Evolutionary conservation across 2,888 invertebrate genomes (phyloP), one percentile per base, ranked within the genome.

Genomic region (Cabera pusaria): DNA sequence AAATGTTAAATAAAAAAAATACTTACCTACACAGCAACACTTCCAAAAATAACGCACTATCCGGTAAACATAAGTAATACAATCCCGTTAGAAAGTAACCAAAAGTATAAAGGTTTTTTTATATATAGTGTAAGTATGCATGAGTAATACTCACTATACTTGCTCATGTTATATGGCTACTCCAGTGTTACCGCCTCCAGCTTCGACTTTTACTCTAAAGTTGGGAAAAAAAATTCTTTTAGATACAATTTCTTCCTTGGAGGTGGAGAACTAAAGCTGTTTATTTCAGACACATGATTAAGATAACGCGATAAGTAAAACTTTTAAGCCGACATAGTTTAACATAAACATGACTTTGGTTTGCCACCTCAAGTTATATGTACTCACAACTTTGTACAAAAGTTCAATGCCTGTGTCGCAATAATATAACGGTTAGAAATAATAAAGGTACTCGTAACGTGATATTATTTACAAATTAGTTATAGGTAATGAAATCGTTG

Each of bases 371-470:
- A 53, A 54, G n/a, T 45, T 33, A 44, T 52, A 50, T 52, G 47
- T 59, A 61, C 53, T 59, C 64, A 76, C 80, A 82, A 80, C 82
- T 80, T 82, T 83, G 80, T 81, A 80, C 80, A 79, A 80, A 82
- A 82, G 77, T 79, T 80, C 73, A 80, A 78, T 63, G 68, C 72
- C 70, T 72, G 68, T 53, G 49, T 49, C 44, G 52, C 48, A 35
- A 33, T 27, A 34, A 4, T 14, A 14, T 2, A 14, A 3, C n/a
- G n/a, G n/a, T 14, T 14, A 2, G 4, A 14, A 14, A 14, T 14
- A 14, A 14, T 14, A 14, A 14, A 2, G 14, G n/a, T n/a, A n/a
- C n/a, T n/a, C n/a, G n/a, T n/a, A n/a, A n/a, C n/a, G n/a, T n/a
- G n/a, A n/a, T n/a, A n/a, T n/a, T n/a, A n/a, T n/a, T n/a, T n/a